Evolutionary conservation across 2,113 vertebrate species (phyloP).

Genomic region (Urocynchramus pylzowi): DNA sequence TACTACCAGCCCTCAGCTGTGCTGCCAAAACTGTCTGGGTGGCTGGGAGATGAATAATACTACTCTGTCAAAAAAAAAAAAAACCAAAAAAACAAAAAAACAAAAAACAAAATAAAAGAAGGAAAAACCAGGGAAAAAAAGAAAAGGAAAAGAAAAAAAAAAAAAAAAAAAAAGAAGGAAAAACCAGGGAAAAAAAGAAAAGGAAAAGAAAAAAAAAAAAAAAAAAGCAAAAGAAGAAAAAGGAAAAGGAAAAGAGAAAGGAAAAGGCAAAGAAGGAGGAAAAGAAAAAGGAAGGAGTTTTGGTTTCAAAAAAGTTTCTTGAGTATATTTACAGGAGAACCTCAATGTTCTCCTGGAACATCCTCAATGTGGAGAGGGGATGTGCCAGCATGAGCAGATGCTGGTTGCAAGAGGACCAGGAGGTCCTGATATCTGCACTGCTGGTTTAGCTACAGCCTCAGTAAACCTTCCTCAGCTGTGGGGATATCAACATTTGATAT

Average conservation of each 20-base stretch:
- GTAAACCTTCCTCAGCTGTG: not conserved
- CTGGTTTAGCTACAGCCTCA: not conserved
- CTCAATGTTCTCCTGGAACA: no score
- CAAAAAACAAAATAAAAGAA: not conserved
- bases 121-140: not conserved
- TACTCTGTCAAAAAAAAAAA: not conserved
- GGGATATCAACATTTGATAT: not conserved
- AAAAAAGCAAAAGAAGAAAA: no score
- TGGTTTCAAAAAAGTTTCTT: not conserved
- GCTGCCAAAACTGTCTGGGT: not conserved
- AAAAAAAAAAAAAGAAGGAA: accelerated
- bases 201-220: accelerated
- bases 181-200: accelerated
- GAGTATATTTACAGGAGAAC: not conserved
- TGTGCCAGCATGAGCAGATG: not conserved
- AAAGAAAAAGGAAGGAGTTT: not conserved
- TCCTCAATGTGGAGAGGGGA: not conserved
- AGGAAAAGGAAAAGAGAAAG: not conserved
- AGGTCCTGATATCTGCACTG: not conserved
- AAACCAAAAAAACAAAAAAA: no score
- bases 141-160: no score
- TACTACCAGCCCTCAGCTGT: not conserved
- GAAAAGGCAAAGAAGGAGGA: no score
- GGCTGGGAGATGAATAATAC: not conserved
- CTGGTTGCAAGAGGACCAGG: not conserved